A percentile compares a stretch with the other conserved stretches of the same genome.
Conservation (phyloP, 1,140 invertebrate genomes). For the Batillaria attramentaria region DNA sequence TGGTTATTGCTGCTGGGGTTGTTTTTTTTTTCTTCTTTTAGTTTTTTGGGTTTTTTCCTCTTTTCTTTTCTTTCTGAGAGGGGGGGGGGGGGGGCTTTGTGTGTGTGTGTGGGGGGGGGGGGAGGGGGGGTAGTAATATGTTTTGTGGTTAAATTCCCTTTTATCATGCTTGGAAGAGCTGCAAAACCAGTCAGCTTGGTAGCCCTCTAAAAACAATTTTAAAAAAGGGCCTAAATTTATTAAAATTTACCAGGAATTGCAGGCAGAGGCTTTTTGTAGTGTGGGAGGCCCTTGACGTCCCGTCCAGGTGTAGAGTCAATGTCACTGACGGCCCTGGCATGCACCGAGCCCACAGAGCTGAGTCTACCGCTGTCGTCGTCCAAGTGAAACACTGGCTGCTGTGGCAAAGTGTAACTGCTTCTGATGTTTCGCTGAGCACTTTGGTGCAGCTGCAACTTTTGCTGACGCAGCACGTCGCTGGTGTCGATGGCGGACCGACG, state of each 20-base stretch:
- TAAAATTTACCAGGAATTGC: slow-evolving; percentile 35
- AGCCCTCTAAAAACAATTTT: too few species aligned
- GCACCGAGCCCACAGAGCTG: slow-evolving; percentile 17
- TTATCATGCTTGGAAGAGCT: too few species aligned
- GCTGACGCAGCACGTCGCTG: slow-evolving; percentile 53
- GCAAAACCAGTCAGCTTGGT: too few species aligned
- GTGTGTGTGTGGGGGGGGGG: too few species aligned
- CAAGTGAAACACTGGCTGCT: slow-evolving; percentile 60
- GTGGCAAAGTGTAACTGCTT: slow-evolving; percentile 44
- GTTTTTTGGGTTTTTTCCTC: neutral
- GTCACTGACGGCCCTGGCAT: slow-evolving; percentile 34
- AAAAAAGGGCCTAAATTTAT: neutral
- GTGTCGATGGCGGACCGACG: slow-evolving; percentile 36
- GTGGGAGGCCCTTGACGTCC: slow-evolving; percentile 41
- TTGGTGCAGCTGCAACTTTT: slow-evolving; percentile 54
- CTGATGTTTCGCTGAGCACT: slow-evolving; percentile 48
- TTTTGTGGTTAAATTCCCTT: neutral
- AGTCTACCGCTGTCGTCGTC: slow-evolving; percentile 47
- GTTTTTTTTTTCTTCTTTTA: too few species aligned
- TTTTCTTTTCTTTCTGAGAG: neutral
- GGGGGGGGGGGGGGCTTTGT: too few species aligned
- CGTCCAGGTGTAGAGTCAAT: slow-evolving; percentile 46
- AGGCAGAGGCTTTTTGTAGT: slow-evolving; percentile 54
- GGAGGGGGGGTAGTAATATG: neutral
- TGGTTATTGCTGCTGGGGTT: too few species aligned